Evolutionary conservation across 2,888 invertebrate genomes (phyloP).

Genomic region (Hydropsyche betteni): DNA sequence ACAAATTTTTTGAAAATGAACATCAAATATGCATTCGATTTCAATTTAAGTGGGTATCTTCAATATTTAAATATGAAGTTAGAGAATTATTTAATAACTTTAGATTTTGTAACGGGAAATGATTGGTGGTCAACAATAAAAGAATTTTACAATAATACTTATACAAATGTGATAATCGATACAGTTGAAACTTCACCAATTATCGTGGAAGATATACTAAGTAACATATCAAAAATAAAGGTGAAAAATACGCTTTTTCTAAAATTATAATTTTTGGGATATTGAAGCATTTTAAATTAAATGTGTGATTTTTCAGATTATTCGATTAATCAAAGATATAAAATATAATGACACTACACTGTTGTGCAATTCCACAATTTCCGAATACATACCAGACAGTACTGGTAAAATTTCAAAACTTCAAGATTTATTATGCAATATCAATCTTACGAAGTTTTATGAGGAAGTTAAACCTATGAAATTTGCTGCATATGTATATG

Average conservation of each 20-base stretch:
- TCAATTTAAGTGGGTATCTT: constrained; percentile 59
- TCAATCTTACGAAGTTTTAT: constrained; percentile 54
- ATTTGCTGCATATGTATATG: constrained; percentile 56
- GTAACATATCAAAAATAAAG: constrained; percentile 61
- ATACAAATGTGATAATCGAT: constrained; percentile 57
- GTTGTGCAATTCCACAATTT: constrained; percentile 58
- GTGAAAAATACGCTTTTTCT: constrained; percentile 54
- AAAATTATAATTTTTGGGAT: background rate
- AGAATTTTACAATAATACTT: constrained; percentile 57
- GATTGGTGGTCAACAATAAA: constrained; percentile 62
- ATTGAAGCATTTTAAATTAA: background rate
- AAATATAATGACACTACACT: constrained; percentile 58
- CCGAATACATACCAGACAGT: constrained; percentile 61
- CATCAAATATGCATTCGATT: constrained; percentile 59
- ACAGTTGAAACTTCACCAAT: constrained; percentile 59
- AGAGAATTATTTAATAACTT: constrained; percentile 58
- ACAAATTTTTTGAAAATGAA: constrained; percentile 56
- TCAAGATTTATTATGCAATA: constrained; percentile 56
- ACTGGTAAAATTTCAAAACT: constrained; percentile 56
- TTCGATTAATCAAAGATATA: constrained; percentile 61
- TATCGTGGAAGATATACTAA: constrained; percentile 58
- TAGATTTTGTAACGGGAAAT: constrained; percentile 59
- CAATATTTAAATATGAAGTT: constrained; percentile 61
- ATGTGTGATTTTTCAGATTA: constrained; percentile 55
- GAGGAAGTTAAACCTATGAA: constrained; percentile 59